Base-by-base conservation (phyloP, 2,888 invertebrate species). In the Lottia gigantea region DNA sequence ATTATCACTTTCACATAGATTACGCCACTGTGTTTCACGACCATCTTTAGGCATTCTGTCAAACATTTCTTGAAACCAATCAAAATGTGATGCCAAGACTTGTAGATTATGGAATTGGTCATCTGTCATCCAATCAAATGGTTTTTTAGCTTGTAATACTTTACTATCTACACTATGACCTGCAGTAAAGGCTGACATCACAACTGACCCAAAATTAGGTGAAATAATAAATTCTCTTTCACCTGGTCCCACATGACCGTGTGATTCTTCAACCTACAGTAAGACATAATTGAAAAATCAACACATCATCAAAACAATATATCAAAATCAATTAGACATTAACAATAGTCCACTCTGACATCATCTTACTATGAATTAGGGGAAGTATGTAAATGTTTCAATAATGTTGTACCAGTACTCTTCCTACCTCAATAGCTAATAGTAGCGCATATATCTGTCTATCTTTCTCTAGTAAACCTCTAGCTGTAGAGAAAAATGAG, bases 121-220 rank as follows among this genome's bases (percentile, higher is more conserved):
- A 71, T 89, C 89, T 2, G 82, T 78, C 89, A 89, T 89, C 89
- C 89, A 89, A 70, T 88, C 89, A 80, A 88, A 88, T n/a, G 88
- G 86, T 71, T 88, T 88, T 82, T 88, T 88, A 62, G 82, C 81
- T 66, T 82, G 82, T 40, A 80, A 76, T 62, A 85, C 82, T 73
- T 80, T 82, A 70, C 79, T 81, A 74, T 87, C 85, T 23, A 79
- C 71, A 2, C 81, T 74, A 62, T 82, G 82, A 31, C 78, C 78
- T 62, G 73, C 76, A 31, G 80, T 82, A 2, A 83, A 74, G 8
- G 86, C 80, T 47, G 86, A 80, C 87, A 87, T 86, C 26, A 85
- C 83, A 2, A 82, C 82, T 16, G 87, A 82, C 72, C 86, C 85
- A 76, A 83, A 85, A 74, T 83, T 80, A 16, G 88, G 88, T 19